phyloP scores from a whole-genome alignment of 2,888 invertebrate genomes.

The Nysson spinosus region DNA sequence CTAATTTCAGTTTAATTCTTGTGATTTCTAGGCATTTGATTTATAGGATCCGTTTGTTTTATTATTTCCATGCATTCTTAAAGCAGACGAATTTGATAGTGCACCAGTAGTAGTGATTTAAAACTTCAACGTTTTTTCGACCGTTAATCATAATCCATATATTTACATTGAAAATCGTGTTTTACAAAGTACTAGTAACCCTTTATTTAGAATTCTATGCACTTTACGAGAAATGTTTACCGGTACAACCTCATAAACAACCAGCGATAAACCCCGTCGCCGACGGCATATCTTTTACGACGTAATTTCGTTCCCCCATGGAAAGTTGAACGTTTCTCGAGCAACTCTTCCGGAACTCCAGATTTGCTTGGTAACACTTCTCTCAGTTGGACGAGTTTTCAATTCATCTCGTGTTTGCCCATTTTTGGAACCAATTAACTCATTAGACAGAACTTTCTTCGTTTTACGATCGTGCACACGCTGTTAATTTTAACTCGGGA shows the following conservation, averaged over 20 bases:
- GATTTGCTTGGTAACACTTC: neutral
- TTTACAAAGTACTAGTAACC: constrained; percentile 8
- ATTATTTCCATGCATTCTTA: too few species aligned
- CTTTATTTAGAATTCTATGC: neutral
- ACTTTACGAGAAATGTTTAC: constrained; percentile 6
- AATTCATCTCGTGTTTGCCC: too few species aligned
- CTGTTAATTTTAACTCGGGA: too few species aligned
- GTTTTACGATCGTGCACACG: too few species aligned
- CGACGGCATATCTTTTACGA: neutral
- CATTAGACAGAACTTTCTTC: too few species aligned
- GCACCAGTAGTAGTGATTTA: too few species aligned
- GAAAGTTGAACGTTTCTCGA: neutral
- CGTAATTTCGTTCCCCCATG: neutral
- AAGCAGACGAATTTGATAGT: too few species aligned
- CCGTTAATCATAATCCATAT: neutral
- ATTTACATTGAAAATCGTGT: neutral
- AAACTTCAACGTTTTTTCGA: neutral
- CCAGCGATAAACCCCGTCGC: neutral
- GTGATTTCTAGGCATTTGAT: too few species aligned
- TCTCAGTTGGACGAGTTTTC: neutral
- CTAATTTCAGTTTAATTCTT: too few species aligned
- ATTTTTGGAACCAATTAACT: too few species aligned
- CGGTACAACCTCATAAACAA: neutral
- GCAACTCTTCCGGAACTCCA: neutral
- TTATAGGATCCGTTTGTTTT: too few species aligned